A percentile compares a stretch with the other conserved stretches of the same genome.
Evolutionary conservation across 35 echinoderm and acorn worm genomes (phyloP).

Genomic region (Lytechinus variegatus): DNA sequence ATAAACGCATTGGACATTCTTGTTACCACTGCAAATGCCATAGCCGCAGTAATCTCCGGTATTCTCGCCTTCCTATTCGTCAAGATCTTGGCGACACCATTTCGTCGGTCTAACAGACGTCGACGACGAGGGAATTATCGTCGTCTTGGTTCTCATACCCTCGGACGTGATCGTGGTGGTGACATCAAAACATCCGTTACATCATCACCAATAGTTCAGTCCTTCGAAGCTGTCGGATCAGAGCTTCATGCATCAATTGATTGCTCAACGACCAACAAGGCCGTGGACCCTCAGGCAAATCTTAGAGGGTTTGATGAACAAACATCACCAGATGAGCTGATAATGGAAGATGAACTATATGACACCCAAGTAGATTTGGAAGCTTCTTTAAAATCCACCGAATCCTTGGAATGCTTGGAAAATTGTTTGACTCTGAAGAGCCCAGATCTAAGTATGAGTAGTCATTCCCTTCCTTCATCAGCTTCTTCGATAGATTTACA

Average conservation of each 20-base stretch:
- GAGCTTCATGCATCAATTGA: too few species aligned
- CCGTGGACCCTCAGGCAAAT: too few species aligned
- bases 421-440: neutral
- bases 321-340: neutral
- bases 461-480: neutral
- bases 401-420: neutral
- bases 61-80: neutral
- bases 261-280: too few species aligned
- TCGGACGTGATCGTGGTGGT: neutral
- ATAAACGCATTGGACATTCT: neutral
- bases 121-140: neutral
- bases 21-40: neutral
- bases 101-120: neutral
- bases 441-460: neutral
- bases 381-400: neutral
- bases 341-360: neutral
- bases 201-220: neutral
- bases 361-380: neutral
- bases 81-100: neutral
- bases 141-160: neutral
- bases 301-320: too few species aligned
- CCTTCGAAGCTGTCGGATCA: neutral
- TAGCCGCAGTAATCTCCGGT: neutral
- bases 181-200: neutral
- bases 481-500: neutral